These are phyloP conservation scores for Protonibea diacanthus DNA, from an alignment of 2,797 vertebrate genomes.

Conservation along the genomic window DNA sequence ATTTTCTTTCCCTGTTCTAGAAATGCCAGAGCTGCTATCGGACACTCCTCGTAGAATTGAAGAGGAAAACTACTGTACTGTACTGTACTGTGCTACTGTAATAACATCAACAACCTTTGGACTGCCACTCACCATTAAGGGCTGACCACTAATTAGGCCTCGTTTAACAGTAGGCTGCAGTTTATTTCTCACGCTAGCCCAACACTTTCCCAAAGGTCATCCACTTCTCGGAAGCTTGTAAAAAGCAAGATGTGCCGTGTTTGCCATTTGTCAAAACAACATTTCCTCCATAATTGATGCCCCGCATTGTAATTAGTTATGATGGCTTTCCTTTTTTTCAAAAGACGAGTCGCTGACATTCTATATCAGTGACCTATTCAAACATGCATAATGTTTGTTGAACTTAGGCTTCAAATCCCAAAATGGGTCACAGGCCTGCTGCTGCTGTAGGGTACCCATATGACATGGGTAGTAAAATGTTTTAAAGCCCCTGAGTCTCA, in stretches of 20 bases:
- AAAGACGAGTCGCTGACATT: conserved; percentile 26
- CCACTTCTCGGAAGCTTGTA: conserved; percentile 52
- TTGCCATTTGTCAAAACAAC: conserved; percentile 53
- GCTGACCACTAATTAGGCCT: conserved; percentile 76
- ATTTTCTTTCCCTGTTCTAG: conserved; percentile 69
- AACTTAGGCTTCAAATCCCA: conserved; percentile 48
- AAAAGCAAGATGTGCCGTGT: conserved; percentile 48
- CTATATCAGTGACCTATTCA: conserved; percentile 50
- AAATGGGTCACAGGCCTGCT: conserved; percentile 54
- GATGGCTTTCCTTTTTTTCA: conserved; percentile 23
- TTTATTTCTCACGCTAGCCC: conserved; percentile 75
- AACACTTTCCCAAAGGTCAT: conserved; percentile 54
- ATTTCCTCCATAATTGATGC: conserved; percentile 24
- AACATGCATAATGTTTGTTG: conserved; percentile 51
- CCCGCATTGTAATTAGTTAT: conserved; percentile 25
- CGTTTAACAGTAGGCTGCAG: conserved; percentile 68
- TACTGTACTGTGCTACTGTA: conserved; percentile 32
- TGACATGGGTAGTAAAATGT: conserved; percentile 67
- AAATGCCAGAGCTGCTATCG: conserved; percentile 65
- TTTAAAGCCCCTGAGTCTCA: conserved; percentile 65
- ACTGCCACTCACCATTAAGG: conserved; percentile 74
- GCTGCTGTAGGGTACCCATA: conserved; percentile 61
- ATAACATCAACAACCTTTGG: conserved; percentile 66
- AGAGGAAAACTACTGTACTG: conserved; percentile 56
- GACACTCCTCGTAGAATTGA: conserved; percentile 62